Evolutionary conservation across 1,140 invertebrate genomes (phyloP), one percentile per base, ranked within the genome.

Genomic region (Zaprionus taronus): DNA sequence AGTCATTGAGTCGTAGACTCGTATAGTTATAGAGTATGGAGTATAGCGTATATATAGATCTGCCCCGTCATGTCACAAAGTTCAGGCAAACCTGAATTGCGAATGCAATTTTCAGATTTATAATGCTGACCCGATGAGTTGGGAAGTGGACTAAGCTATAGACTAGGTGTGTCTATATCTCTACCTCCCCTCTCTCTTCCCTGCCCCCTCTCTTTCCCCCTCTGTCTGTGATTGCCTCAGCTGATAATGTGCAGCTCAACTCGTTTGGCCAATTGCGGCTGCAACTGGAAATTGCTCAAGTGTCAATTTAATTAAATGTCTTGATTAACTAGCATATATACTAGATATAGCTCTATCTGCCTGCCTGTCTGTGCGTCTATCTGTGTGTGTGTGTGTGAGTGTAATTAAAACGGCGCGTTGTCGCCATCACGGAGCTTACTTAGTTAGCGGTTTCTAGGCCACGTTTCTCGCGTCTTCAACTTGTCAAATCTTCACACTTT

Each of bases 401-500:
- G 47, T 62, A 77, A 72, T 65, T 66, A 77, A 76, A 71, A 72
- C 61, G 55, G 26, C 62, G 47, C 61, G 63, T 68, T 73, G 70
- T 72, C 70, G 62, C 70, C 57, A 56, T 66, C 28, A 7, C 41
- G 61, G 20, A 60, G 41, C 20, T 28, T 9, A 36, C 22, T 64
- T 47, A 71, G 64, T 72, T 70, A 70, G 68, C 68, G 53, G 72
- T 86, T 86, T 86, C 82, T 85, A 85, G 82, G 82, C 82, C 82
- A 85, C 20, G 47, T 47, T 24, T 51, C 31, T 22, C 20, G 82
- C 87, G 82, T 90, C 85, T 91, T 91, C 90, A 91, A 91, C 82
- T 91, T 91, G 90, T 91, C 90, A 91, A 90, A 84, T 89, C 77
- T 91, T 91, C 89, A 91, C 91, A 91, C 86, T 91, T 81, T 91